A percentile compares a stretch with the other conserved stretches of the same genome.
Evolutionary conservation across 2,888 invertebrate species (phyloP).

Genomic region (Tetragonula carbonaria): DNA sequence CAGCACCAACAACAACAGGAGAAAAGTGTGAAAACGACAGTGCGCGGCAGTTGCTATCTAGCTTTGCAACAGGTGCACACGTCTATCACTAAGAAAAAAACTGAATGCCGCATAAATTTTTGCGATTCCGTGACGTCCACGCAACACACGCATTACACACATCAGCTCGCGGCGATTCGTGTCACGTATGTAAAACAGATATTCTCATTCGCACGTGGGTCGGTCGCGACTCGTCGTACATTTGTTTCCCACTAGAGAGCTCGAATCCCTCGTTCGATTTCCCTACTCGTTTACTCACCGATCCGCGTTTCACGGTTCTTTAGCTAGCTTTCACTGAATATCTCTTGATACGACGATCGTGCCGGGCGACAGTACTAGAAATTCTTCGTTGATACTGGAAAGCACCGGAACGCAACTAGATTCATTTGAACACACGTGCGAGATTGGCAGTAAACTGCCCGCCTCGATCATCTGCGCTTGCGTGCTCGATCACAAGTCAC

Average conservation of each 20-base stretch:
- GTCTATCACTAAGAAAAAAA: slow-evolving; percentile 12
- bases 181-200: slow-evolving; percentile 52
- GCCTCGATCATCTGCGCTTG: slow-evolving; percentile 59
- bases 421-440: slow-evolving; percentile 67
- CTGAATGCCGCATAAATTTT: slow-evolving; percentile 21
- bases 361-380: slow-evolving; percentile 24
- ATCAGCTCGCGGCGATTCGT: slow-evolving; percentile 7
- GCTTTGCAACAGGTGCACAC: neutral
- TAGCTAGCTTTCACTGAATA: neutral
- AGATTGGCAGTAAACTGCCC: slow-evolving; percentile 55
- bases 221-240: slow-evolving; percentile 1
- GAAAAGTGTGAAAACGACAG: slow-evolving; percentile 8
- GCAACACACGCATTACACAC: neutral
- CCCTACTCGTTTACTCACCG: slow-evolving; percentile 26
- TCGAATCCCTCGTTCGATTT: neutral
- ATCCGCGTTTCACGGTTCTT: neutral
- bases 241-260: neutral
- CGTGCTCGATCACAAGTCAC: slow-evolving; percentile 50
- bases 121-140: slow-evolving; percentile 31
- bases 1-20: neutral
- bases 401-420: slow-evolving; percentile 61
- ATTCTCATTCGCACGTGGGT: slow-evolving; percentile 54
- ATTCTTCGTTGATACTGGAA: slow-evolving; percentile 56
- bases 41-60: slow-evolving; percentile 30
- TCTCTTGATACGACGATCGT: neutral